Evolutionary conservation across 2,113 vertebrate genomes (phyloP).

Genomic region (Macquaria australasica): DNA sequence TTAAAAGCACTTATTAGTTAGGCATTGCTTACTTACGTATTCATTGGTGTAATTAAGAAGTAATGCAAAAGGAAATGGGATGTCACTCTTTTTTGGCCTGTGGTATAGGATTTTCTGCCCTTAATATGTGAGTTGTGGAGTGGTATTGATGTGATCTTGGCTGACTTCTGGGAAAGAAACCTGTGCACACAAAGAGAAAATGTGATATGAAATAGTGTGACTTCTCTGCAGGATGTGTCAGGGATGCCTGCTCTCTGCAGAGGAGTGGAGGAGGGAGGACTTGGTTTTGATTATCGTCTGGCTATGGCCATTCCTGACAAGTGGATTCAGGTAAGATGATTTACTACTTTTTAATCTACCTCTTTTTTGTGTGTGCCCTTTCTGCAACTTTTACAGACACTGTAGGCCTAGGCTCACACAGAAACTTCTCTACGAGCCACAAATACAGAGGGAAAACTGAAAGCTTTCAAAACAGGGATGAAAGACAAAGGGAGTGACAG

Average conservation of each 20-base stretch:
- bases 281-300: slow-evolving; percentile 95
- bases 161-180: slow-evolving; percentile 32
- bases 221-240: slow-evolving; percentile 91
- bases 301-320: slow-evolving; percentile 99
- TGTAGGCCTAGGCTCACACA: background rate
- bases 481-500: slow-evolving; percentile 45
- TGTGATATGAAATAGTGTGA: slow-evolving; percentile 45
- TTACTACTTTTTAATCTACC: slow-evolving; percentile 15
- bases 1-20: slow-evolving; percentile 69
- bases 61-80: slow-evolving; percentile 64
- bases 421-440: slow-evolving; percentile 14
- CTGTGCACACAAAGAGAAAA: slow-evolving; percentile 50
- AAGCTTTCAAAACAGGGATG: slow-evolving; percentile 28
- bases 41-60: slow-evolving; percentile 73
- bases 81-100: slow-evolving; percentile 55
- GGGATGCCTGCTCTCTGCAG: slow-evolving; percentile 97
- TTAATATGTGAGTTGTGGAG: slow-evolving; percentile 13
- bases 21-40: slow-evolving; percentile 58
- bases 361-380: background rate
- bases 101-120: slow-evolving; percentile 34
- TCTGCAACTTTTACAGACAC: background rate
- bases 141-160: slow-evolving; percentile 49
- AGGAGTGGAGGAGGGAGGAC: slow-evolving; percentile 89
- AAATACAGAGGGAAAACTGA: slow-evolving; percentile 16
- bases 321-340: slow-evolving; percentile 94